phyloP scores from a whole-genome alignment of 2,888 invertebrate genomes.

The Cerastoderma edule region DNA sequence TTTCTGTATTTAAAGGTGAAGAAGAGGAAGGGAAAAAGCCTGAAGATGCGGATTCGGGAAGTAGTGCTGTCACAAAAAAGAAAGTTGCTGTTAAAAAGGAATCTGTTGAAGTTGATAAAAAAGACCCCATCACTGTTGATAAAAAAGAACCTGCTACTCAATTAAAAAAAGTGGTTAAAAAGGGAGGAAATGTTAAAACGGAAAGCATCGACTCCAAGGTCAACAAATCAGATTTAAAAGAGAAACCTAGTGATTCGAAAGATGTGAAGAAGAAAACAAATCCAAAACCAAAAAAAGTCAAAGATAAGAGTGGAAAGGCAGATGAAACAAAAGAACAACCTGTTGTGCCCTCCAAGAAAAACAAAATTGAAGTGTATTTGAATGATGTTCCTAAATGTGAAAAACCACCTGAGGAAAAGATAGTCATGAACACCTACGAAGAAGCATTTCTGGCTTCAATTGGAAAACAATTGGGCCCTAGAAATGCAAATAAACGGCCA shows the following conservation, averaged over 20 bases:
- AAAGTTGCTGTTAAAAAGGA: slow-evolving; percentile 19
- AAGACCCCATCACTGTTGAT: too few species aligned
- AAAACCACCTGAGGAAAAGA: slow-evolving; percentile 36
- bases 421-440: slow-evolving; percentile 50
- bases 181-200: slow-evolving; percentile 15
- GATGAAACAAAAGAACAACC: slow-evolving; percentile 29
- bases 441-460: slow-evolving; percentile 51
- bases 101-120: slow-evolving; percentile 8
- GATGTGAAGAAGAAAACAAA: slow-evolving; percentile 48
- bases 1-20: not conserved
- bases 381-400: slow-evolving; percentile 37
- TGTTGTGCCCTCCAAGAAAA: slow-evolving; percentile 11
- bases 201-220: slow-evolving; percentile 23
- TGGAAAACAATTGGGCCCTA: slow-evolving; percentile 34
- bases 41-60: slow-evolving; percentile 17
- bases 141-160: slow-evolving; percentile 18
- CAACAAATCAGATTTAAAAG: too few species aligned
- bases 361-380: slow-evolving; percentile 39
- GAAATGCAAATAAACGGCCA: slow-evolving; percentile 45
- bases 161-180: slow-evolving; percentile 24
- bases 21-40: slow-evolving; percentile 34
- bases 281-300: slow-evolving; percentile 22
- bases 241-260: too few species aligned
- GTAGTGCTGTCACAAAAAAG: not conserved
- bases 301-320: too few species aligned